These are phyloP conservation scores for Ditula angustiorana DNA, from an alignment of 2,888 invertebrate genomes.

Conservation along the genomic window DNA sequence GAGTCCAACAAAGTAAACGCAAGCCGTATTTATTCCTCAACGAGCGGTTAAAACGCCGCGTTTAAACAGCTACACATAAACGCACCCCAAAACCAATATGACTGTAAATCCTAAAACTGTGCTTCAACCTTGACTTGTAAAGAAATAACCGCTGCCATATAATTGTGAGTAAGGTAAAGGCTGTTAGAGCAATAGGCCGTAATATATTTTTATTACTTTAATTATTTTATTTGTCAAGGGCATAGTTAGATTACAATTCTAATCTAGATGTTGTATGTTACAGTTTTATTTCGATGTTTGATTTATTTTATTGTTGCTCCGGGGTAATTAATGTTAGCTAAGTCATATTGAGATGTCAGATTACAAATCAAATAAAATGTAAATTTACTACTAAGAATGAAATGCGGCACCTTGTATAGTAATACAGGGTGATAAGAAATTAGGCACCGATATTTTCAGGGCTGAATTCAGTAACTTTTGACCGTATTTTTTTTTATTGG, in stretches of 20 bases:
- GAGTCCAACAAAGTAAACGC: too few relatives aligned
- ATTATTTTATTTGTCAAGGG: conserved; percentile 35
- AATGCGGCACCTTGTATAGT: not conserved
- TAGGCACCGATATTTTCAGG: too few relatives aligned
- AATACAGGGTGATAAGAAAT: too few relatives aligned
- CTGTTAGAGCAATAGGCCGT: conserved; percentile 28
- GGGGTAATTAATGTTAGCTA: not conserved
- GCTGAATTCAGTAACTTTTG: too few relatives aligned
- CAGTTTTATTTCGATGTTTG: not conserved
- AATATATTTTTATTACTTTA: conserved; percentile 37
- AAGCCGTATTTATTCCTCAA: not conserved
- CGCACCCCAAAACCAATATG: not conserved
- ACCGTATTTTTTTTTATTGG: too few relatives aligned
- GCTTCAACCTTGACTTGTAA: conserved; percentile 27
- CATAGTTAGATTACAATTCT: not conserved
- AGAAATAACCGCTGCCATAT: conserved; percentile 20
- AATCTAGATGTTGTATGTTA: conserved; percentile 3
- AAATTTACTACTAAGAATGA: too few relatives aligned
- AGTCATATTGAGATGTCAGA: not conserved
- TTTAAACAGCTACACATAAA: not conserved
- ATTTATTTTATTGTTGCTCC: conserved; percentile 9
- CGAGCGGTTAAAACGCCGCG: not conserved
- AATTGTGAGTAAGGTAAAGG: conserved; percentile 32
- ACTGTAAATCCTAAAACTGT: conserved; percentile 10
- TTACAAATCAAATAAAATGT: not conserved